Percentiles rank a stretch among this genome's conserved stretches.
Evolutionary conservation across 1,140 invertebrate genomes (phyloP).

Genomic region (Patella vulgata): DNA sequence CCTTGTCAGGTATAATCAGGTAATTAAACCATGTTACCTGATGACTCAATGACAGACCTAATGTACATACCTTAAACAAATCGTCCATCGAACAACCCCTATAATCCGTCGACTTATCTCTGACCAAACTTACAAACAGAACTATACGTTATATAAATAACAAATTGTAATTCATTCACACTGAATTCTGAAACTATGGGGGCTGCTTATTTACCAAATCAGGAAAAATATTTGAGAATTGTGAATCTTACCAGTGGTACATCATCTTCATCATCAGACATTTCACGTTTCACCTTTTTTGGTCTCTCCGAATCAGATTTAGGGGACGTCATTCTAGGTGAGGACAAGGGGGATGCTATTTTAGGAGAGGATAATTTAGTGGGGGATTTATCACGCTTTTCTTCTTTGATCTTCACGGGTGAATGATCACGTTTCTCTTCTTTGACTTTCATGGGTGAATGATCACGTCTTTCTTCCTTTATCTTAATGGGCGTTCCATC

Average conservation of each 20-base stretch:
- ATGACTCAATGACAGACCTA: not conserved
- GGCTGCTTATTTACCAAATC: not conserved
- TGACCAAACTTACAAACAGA: not conserved
- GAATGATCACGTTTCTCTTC: conserved; percentile 15
- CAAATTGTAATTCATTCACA: conserved; percentile 1
- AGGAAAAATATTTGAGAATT: conserved; percentile 4
- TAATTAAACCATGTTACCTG: conserved; percentile 7
- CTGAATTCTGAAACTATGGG: not conserved
- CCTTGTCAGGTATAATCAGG: conserved; percentile 12
- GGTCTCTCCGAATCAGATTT: conserved; percentile 26
- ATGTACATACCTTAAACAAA: not conserved
- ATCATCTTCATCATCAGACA: conserved; percentile 77
- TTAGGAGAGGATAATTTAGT: conserved; percentile 7
- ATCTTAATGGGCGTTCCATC: not conserved
- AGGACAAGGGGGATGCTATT: conserved; percentile 4
- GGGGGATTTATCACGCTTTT: conserved; percentile 2
- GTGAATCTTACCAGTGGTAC: conserved; percentile 75
- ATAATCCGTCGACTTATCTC: too few relatives aligned
- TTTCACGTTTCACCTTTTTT: conserved; percentile 57
- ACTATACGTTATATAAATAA: not conserved
- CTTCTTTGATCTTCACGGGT: not conserved
- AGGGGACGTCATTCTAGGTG: conserved; percentile 23
- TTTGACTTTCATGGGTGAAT: conserved; percentile 23
- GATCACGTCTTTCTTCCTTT: conserved; percentile 29
- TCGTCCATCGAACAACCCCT: too few relatives aligned